Percentiles rank a stretch among this genome's conserved stretches.
Conservation (phyloP, 2,113 vertebrate genomes). For the Otolemur garnettii region DNA sequence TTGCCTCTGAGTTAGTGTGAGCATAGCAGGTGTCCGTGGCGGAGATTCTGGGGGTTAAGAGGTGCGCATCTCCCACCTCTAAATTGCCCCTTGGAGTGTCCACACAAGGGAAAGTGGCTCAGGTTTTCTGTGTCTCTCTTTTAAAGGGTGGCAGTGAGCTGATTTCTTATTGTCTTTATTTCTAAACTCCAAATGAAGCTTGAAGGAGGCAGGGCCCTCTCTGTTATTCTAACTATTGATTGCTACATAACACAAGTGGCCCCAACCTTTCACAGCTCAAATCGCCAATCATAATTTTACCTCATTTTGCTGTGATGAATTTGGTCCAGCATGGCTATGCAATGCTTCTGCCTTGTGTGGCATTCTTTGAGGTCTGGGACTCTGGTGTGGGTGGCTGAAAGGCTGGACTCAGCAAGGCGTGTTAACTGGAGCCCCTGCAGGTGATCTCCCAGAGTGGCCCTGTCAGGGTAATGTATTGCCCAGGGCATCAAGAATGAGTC, state of each 20-base stretch:
- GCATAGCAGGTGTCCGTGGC: neutral
- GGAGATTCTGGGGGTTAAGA: neutral
- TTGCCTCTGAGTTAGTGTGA: neutral
- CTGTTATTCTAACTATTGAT: neutral
- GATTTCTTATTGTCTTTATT: neutral
- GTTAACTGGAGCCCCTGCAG: rapidly evolving
- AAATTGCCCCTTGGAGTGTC: neutral
- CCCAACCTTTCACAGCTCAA: neutral
- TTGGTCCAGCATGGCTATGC: neutral
- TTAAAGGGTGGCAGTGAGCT: neutral
- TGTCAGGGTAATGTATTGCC: neutral
- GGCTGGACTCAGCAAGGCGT: neutral
- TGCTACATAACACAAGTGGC: neutral
- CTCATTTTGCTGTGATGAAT: neutral
- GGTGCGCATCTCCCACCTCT: neutral
- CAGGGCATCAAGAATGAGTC: neutral
- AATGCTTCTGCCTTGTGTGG: neutral
- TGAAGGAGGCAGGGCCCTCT: neutral
- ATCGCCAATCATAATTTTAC: neutral
- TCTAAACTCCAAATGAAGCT: neutral
- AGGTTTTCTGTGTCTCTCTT: neutral
- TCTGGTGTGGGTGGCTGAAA: neutral
- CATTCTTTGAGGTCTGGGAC: neutral
- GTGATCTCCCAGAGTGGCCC: neutral
- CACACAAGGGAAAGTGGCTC: neutral